These are phyloP conservation scores for Timandra comae DNA, from an alignment of 2,888 invertebrate species.

Conservation along the genomic window DNA sequence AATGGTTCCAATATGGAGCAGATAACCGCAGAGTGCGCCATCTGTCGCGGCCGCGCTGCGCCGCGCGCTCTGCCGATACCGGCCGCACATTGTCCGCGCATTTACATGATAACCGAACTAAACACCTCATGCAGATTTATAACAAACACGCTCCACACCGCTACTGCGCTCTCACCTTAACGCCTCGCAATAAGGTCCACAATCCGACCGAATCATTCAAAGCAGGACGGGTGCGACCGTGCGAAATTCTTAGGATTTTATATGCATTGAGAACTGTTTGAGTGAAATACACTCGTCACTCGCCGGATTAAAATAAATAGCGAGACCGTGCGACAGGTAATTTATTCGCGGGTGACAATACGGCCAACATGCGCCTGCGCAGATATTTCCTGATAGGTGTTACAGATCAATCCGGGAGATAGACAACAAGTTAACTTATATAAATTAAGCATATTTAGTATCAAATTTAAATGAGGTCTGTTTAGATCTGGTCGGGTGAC, in stretches of 20 bases:
- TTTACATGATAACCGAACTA: constrained; percentile 33
- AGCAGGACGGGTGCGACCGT: constrained; percentile 14
- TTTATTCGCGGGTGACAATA: constrained; percentile 14
- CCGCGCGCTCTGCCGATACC: neutral
- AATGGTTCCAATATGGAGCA: no score
- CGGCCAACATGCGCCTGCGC: constrained; percentile 3
- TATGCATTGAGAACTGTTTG: constrained; percentile 14
- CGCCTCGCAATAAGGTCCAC: neutral
- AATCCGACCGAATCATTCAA: constrained; percentile 1
- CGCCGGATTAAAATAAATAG: constrained; percentile 12
- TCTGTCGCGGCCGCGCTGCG: neutral
- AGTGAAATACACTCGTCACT: constrained; percentile 14
- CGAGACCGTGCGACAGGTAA: constrained; percentile 9
- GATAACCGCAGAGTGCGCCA: neutral
- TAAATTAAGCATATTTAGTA: no score
- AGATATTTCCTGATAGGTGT: constrained; percentile 18
- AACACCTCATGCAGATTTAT: constrained; percentile 18
- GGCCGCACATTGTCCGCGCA: constrained; percentile 14
- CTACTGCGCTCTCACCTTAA: neutral
- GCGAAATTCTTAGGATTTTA: constrained; percentile 16
- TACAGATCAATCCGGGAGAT: constrained; percentile 9
- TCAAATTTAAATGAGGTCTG: no score
- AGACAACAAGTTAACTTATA: no score
- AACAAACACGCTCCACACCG: constrained; percentile 1
- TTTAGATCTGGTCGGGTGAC: no score